phyloP scores from a whole-genome alignment of 2,888 invertebrate species.

The Chymomyza amoena region DNA sequence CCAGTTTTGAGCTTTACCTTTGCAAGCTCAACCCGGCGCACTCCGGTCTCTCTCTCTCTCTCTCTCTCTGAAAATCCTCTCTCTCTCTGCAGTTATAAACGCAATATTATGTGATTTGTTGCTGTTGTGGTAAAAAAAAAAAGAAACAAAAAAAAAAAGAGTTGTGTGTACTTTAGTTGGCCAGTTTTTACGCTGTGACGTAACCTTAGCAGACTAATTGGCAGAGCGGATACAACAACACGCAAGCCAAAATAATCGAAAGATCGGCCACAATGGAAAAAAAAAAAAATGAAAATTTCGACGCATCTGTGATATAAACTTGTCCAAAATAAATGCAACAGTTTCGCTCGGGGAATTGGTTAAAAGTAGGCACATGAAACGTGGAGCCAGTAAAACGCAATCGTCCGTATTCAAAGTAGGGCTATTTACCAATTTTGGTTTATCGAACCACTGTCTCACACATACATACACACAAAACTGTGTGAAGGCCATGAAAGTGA shows the following conservation, averaged over 20 bases:
- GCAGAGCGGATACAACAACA: slow-evolving; percentile 67
- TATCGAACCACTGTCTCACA: slow-evolving; percentile 25
- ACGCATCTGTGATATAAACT: neutral
- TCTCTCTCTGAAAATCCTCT: neutral
- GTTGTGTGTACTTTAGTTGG: slow-evolving; percentile 35
- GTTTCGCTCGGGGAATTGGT: neutral
- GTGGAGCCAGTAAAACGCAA: slow-evolving; percentile 37
- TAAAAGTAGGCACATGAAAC: slow-evolving; percentile 14
- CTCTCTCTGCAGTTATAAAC: neutral
- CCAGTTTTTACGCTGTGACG: slow-evolving; percentile 59
- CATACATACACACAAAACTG: slow-evolving; percentile 52
- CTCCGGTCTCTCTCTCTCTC: neutral
- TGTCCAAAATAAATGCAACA: neutral
- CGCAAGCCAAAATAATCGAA: slow-evolving; percentile 31
- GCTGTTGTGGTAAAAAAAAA: neutral
- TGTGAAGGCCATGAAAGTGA: slow-evolving; percentile 72
- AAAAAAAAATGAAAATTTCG: neutral
- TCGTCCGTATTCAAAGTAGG: slow-evolving; percentile 56
- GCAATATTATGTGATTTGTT: slow-evolving; percentile 8
- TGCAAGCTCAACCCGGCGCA: slow-evolving; percentile 1
- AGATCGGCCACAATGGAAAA: no score
- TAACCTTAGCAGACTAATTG: slow-evolving; percentile 63
- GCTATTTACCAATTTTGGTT: slow-evolving; percentile 55
- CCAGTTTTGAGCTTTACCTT: slow-evolving; percentile 3
- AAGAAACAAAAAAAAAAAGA: neutral